These are phyloP conservation scores for Drosophila navojoa DNA, from an alignment of 1,140 invertebrate species.

Conservation along the genomic window DNA sequence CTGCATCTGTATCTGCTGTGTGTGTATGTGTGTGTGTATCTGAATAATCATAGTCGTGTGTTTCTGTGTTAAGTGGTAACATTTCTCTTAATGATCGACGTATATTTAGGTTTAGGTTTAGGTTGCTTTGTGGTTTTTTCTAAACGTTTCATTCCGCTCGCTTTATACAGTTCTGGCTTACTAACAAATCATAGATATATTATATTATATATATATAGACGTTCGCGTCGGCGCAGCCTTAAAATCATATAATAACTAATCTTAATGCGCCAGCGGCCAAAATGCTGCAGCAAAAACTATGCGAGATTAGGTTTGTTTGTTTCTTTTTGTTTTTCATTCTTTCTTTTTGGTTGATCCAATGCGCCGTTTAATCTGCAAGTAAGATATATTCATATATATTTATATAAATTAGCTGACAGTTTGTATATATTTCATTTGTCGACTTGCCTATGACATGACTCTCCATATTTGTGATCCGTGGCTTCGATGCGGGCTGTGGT, in stretches of 20 bases:
- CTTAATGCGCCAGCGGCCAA: conserved; percentile 62
- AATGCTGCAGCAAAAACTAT: conserved; percentile 65
- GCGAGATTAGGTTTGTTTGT: conserved; percentile 68
- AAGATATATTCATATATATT: not conserved
- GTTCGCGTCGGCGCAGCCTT: conserved; percentile 33
- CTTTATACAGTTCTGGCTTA: conserved; percentile 49
- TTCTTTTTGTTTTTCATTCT: not conserved
- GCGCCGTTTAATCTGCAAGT: conserved; percentile 61
- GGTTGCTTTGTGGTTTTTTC: conserved; percentile 33
- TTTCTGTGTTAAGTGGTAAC: conserved; percentile 33
- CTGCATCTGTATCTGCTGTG: conserved; percentile 7
- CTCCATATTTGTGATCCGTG: conserved; percentile 83
- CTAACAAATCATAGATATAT: conserved; percentile 34
- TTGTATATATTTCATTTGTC: not conserved
- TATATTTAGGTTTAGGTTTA: conserved; percentile 31
- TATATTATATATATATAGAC: conserved; percentile 5
- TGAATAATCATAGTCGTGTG: conserved; percentile 23
- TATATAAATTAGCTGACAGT: not conserved
- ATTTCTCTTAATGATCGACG: conserved; percentile 37
- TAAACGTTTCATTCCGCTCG: conserved; percentile 24
- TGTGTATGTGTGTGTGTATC: conserved; percentile 11
- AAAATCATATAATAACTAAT: conserved; percentile 55
- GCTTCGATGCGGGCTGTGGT: conserved; percentile 89
- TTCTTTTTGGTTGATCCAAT: conserved; percentile 69
- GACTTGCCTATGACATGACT: conserved; percentile 83